These are phyloP conservation scores for Drosophila nebulosa DNA, from an alignment of 1,140 invertebrate genomes.

Conservation along the genomic window DNA sequence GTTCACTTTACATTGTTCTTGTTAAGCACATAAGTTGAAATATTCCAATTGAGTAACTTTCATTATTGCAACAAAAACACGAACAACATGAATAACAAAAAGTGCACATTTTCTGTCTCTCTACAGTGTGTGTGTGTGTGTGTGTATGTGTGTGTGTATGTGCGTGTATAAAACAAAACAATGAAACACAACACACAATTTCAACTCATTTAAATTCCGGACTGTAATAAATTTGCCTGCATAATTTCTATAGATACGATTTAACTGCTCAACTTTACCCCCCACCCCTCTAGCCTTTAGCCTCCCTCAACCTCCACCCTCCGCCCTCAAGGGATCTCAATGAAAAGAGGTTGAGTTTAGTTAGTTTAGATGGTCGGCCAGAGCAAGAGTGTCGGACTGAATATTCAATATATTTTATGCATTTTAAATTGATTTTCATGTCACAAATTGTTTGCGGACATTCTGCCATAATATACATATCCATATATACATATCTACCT, in stretches of 20 bases:
- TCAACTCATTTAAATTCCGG: conserved; percentile 77
- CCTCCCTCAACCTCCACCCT: background rate
- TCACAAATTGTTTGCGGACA: conserved; percentile 30
- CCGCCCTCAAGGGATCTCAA: conserved; percentile 1
- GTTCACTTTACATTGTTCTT: conserved; percentile 69
- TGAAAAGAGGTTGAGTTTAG: conserved; percentile 24
- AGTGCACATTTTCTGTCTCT: conserved; percentile 61
- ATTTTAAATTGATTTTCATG: conserved; percentile 56
- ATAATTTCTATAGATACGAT: conserved; percentile 69
- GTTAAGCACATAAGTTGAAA: conserved; percentile 79
- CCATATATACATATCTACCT: background rate
- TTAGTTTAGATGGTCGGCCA: conserved; percentile 39
- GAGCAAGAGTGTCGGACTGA: conserved; percentile 35
- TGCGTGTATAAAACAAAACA: conserved; percentile 74
- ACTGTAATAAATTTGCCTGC: conserved; percentile 73
- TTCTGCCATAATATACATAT: background rate
- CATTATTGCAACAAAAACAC: conserved; percentile 63
- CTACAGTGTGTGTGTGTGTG: too few relatives aligned
- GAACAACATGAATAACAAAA: conserved; percentile 40
- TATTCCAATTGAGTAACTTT: conserved; percentile 79
- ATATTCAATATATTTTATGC: conserved; percentile 53
- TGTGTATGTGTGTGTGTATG: conserved; percentile 14
- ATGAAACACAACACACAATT: conserved; percentile 60
- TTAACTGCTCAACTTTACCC: background rate
- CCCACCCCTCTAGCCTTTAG: background rate